Base-by-base conservation (phyloP, 2,888 invertebrate species). In the Proisotoma minuta region DNA sequence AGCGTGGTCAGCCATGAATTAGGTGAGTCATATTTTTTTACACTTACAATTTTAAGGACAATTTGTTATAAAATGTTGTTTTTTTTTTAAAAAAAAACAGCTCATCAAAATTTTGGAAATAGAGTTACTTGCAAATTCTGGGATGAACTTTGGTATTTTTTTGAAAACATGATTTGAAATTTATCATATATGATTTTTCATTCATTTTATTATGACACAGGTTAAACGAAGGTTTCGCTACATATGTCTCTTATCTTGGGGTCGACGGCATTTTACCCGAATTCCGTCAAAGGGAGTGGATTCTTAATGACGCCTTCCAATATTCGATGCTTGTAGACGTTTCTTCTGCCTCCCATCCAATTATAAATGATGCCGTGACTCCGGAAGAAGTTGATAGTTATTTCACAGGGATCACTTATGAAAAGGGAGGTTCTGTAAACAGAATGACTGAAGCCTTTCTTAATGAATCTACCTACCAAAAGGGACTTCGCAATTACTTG, bases 351-450 rank as follows among this genome's bases (percentile, higher is more conserved):
- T 53, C 60, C 0, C 69, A 69, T 51, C 66, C 69, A 0, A n/a
- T 69, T 2, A 50, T 58, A 1, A 27, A 51, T 15, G 62, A 77
- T 0, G 82, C 85, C 0, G 81, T 81, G 10, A 58, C 52, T 18
- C 66, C 54, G 2, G 50, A 47, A 18, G 59, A 58, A 49, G 51
- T 60, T 22, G 66, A 58, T 3, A 78, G 76, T 1, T 84, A 59
- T 54, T 69, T 69, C 23, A 57, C 59, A 12, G 51, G 50, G 20
- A 64, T 69, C 49, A 62, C 69, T 5, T 69, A 69, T 34, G 64
- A 69, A 29, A 69, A 69, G 52, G 69, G 66, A 12, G 63, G 58
- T 10, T 50, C 59, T 2, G 27, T 66, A 20, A 26, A 60, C 10
- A 26, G 71, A 53, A 73, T 73, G 73, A 59, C 65, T 18, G 60